A percentile compares a stretch with the other conserved stretches of the same genome.
Evolutionary conservation across 2,888 invertebrate genomes (phyloP).

Genomic region (Hartigia nigra): DNA sequence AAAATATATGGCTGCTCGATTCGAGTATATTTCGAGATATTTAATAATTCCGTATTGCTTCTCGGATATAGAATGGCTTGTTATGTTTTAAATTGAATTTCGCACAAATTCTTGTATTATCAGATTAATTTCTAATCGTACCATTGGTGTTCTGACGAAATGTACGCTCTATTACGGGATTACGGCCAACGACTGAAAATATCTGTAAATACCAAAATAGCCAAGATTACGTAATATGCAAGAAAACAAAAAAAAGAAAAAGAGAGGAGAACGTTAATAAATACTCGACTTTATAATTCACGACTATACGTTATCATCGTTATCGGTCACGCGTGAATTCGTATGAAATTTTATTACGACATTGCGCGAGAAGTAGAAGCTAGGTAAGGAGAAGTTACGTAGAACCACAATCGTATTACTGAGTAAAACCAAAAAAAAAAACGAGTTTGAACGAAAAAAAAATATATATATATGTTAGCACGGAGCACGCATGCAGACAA

Average conservation of each 20-base stretch:
- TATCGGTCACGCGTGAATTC: neutral
- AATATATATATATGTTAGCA: neutral
- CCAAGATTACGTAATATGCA: neutral
- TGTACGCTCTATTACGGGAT: neutral
- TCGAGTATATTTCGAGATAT: conserved; percentile 14
- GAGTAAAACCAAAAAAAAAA: neutral
- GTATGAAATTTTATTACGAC: neutral
- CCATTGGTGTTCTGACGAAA: neutral
- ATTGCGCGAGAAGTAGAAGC: neutral
- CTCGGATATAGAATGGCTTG: neutral
- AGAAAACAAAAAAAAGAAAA: neutral
- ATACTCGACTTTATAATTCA: neutral
- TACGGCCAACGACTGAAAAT: neutral
- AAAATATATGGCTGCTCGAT: conserved; percentile 27
- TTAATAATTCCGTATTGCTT: conserved; percentile 13
- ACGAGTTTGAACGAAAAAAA: neutral
- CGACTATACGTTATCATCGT: neutral
- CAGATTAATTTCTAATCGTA: neutral
- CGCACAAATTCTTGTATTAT: neutral
- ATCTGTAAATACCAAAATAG: neutral
- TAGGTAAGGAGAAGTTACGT: neutral
- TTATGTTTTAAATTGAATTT: neutral
- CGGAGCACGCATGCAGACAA: conserved; percentile 26
- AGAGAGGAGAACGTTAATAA: neutral
- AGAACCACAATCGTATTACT: neutral